Conservation (phyloP, 2,113 vertebrate genomes). For the human (Homo sapiens) region DNA sequence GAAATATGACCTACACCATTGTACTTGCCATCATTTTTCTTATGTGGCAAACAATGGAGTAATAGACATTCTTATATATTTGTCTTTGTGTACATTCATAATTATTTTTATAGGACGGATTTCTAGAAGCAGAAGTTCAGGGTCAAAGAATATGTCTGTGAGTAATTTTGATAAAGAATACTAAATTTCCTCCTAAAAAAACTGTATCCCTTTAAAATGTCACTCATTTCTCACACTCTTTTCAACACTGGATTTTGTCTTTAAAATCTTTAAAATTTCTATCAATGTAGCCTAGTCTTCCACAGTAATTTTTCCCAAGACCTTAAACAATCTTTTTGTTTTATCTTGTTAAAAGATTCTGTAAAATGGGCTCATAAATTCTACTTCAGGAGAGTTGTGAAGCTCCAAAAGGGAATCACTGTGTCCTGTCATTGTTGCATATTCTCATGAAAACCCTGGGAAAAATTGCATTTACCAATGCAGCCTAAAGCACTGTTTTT, state of each 20-base stretch:
- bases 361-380: background rate
- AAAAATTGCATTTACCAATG: background rate
- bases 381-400: background rate
- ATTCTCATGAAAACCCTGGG: background rate
- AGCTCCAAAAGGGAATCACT: background rate
- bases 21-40: background rate
- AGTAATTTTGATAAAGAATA: constrained; percentile 24
- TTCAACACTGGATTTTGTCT: background rate
- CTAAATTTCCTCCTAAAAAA: background rate
- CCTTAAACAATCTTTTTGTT: background rate
- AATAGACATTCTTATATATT: background rate
- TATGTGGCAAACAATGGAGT: background rate
- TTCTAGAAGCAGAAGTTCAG: constrained; percentile 1
- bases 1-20: background rate
- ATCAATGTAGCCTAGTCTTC: background rate
- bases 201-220: background rate
- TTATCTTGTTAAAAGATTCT: background rate
- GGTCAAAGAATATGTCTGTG: background rate
- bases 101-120: background rate
- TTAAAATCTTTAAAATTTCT: background rate
- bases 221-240: background rate
- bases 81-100: background rate
- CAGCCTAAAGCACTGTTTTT: background rate
- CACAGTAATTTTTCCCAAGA: background rate
- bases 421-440: background rate